Evolutionary conservation across 64 coral and sea anemone species (phyloP).

Genomic region (Platygyra sinensis): DNA sequence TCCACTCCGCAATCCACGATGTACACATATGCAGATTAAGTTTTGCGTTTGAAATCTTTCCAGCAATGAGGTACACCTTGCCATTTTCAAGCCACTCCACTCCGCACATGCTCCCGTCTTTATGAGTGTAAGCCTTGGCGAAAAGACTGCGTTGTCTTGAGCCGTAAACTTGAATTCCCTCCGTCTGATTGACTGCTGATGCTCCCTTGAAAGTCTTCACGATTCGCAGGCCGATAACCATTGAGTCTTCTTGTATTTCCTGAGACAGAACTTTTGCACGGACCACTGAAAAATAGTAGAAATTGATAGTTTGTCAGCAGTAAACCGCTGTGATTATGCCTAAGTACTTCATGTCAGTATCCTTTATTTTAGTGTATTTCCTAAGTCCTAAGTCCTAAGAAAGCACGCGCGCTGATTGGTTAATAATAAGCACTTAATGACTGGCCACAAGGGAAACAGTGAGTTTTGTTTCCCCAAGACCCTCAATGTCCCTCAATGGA

Average conservation of each 20-base stretch:
- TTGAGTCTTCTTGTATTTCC: background rate
- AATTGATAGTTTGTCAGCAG: background rate
- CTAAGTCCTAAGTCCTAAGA: no score
- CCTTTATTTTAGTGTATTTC: no score
- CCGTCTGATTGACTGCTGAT: background rate
- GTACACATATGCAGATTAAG: background rate
- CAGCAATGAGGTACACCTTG: constrained; percentile 38
- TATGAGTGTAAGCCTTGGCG: constrained; percentile 36
- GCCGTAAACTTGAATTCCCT: constrained; percentile 19
- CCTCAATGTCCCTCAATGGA: no score
- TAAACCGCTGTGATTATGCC: no score
- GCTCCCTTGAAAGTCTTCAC: constrained; percentile 52
- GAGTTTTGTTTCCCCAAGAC: no score
- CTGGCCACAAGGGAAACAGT: no score
- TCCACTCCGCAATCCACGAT: constrained; percentile 8
- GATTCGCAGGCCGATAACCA: constrained; percentile 20
- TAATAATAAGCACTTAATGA: no score
- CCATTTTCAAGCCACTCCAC: background rate
- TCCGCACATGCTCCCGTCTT: background rate
- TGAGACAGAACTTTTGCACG: constrained; percentile 34
- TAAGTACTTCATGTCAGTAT: no score
- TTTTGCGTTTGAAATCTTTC: background rate
- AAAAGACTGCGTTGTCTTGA: background rate
- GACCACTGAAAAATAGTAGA: background rate
- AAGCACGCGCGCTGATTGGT: no score